Conservation (phyloP, 2,888 invertebrate species). For the Melipona bicolor region DNA sequence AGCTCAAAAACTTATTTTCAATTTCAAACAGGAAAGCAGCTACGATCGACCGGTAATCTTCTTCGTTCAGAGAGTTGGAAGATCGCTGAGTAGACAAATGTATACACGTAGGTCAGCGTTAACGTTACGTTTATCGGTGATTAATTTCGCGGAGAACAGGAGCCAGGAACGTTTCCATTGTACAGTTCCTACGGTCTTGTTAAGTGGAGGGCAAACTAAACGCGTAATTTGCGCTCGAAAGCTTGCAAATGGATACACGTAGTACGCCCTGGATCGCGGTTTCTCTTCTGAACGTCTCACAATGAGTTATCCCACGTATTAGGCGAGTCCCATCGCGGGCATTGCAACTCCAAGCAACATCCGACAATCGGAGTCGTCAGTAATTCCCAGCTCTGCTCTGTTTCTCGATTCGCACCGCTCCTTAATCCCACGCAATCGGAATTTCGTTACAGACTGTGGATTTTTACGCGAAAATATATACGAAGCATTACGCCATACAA, state of each 20-base stretch:
- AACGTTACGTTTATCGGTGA: not conserved
- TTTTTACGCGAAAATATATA: no score
- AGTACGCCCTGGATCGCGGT: conserved; percentile 19
- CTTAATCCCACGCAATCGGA: no score
- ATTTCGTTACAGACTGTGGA: no score
- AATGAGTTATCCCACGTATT: conserved; percentile 30
- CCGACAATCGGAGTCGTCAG: conserved; percentile 10
- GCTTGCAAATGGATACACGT: conserved; percentile 18
- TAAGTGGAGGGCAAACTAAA: not conserved
- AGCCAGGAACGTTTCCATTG: not conserved
- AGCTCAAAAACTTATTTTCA: not conserved
- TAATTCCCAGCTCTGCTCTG: not conserved
- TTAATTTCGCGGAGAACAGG: not conserved
- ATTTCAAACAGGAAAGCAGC: no score
- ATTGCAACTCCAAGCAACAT: not conserved
- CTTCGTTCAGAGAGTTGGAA: no score
- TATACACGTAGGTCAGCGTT: not conserved
- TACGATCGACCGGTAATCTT: no score
- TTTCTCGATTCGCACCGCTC: not conserved
- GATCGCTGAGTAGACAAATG: no score
- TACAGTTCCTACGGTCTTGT: not conserved
- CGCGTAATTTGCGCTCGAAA: conserved; percentile 8
- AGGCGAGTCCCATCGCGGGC: conserved; percentile 14
- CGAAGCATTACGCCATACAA: no score
- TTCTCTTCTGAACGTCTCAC: conserved; percentile 16